Conservation (phyloP, 2,113 vertebrate species). For the Cyprinodon tularosa region DNA sequence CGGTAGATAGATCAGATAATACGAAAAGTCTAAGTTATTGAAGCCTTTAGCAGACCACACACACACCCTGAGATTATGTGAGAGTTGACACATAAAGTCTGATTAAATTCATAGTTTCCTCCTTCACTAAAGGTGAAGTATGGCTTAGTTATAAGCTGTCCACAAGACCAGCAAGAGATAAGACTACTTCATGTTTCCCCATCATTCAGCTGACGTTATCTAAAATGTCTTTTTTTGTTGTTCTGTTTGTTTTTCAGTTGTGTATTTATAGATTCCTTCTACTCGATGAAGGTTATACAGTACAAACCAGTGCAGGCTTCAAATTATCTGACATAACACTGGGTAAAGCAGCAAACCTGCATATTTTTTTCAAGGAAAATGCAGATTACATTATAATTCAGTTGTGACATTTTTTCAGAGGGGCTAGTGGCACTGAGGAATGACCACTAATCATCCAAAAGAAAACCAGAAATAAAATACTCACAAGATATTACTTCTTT, state of each 20-base stretch:
- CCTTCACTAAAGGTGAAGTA: slow-evolving; percentile 28
- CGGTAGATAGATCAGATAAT: slow-evolving; percentile 5
- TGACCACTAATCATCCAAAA: not conserved
- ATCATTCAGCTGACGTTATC: slow-evolving; percentile 66
- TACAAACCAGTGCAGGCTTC: slow-evolving; percentile 48
- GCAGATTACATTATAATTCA: slow-evolving; percentile 47
- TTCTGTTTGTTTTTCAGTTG: slow-evolving; percentile 39
- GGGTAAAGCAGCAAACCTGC: slow-evolving; percentile 44
- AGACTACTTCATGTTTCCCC: slow-evolving; percentile 62
- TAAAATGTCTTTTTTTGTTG: slow-evolving; percentile 47
- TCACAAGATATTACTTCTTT: not conserved
- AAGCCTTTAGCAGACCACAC: slow-evolving; percentile 14
- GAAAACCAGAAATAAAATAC: slow-evolving; percentile 4
- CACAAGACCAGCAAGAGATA: slow-evolving; percentile 61
- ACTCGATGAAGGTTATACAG: slow-evolving; percentile 71
- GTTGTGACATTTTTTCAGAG: slow-evolving; percentile 17
- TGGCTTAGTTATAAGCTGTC: slow-evolving; percentile 51
- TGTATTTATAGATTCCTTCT: slow-evolving; percentile 60
- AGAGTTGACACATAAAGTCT: not conserved
- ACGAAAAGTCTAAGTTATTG: slow-evolving; percentile 18
- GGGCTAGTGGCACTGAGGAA: not conserved
- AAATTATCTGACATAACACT: slow-evolving; percentile 69
- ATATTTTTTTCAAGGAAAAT: slow-evolving; percentile 55
- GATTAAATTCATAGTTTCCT: slow-evolving; percentile 3
- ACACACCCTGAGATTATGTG: not conserved